Percentiles rank a stretch among this genome's conserved stretches.
Evolutionary conservation across 2,797 vertebrate species (phyloP).

Genomic region (Acrossocheilus fasciatus): DNA sequence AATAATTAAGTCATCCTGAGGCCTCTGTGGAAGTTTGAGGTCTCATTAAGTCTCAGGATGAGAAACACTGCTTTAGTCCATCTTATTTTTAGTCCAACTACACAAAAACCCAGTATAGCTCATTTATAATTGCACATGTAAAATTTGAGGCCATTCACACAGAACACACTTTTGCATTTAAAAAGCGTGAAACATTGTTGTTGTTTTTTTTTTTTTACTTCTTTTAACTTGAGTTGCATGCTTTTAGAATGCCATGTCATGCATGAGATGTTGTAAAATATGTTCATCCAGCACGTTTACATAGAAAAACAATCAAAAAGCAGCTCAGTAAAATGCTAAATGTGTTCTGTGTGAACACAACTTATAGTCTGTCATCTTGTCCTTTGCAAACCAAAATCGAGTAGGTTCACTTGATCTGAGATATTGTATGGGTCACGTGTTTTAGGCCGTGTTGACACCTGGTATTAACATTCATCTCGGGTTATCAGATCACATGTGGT

Average conservation of each 20-base stretch:
- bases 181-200: background rate
- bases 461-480: constrained; percentile 14
- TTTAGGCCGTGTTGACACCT: constrained; percentile 18
- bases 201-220: background rate
- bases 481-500: constrained; percentile 9
- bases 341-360: background rate
- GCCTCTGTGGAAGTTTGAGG: background rate
- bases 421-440: background rate
- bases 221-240: background rate
- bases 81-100: background rate
- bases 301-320: constrained; percentile 2
- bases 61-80: background rate
- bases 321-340: background rate
- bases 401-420: background rate
- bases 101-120: background rate
- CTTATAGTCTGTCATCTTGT: background rate
- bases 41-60: background rate
- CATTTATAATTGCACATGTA: background rate
- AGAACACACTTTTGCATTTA: background rate
- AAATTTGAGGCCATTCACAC: background rate
- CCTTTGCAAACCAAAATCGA: background rate
- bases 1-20: background rate
- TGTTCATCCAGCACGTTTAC: background rate
- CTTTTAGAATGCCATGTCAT: background rate
- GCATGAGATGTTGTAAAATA: background rate